A percentile compares a stretch with the other conserved stretches of the same genome.
These are phyloP conservation scores for Prunella strophiata DNA, from an alignment of 2,797 vertebrate species.

Conservation along the genomic window DNA sequence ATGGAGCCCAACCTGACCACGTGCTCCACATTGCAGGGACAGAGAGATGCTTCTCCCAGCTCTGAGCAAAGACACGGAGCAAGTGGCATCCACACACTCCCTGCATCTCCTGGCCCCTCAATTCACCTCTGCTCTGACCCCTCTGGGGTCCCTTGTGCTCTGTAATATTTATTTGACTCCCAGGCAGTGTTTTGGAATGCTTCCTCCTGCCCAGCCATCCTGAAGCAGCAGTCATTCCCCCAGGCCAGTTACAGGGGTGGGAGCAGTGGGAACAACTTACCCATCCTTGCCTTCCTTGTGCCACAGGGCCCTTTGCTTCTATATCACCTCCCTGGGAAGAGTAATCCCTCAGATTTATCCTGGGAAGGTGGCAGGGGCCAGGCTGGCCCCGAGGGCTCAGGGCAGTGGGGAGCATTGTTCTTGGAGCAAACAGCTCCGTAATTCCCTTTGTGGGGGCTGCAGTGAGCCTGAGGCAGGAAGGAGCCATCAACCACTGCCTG, in stretches of 20 bases:
- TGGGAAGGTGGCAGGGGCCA: neutral
- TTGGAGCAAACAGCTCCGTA: neutral
- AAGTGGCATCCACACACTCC: neutral
- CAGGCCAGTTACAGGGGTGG: accelerated
- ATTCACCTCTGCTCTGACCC: neutral
- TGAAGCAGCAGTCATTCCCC: accelerated
- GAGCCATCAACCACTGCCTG: neutral
- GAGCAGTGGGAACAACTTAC: neutral
- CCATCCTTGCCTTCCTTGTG: neutral
- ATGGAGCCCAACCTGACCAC: neutral
- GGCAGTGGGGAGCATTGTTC: neutral
- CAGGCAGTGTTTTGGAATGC: neutral
- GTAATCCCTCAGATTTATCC: neutral
- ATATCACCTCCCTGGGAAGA: neutral
- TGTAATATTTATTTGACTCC: neutral
- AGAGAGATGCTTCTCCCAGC: neutral
- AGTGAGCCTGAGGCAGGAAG: neutral
- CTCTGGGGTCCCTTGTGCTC: neutral
- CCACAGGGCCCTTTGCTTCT: neutral
- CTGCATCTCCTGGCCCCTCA: accelerated
- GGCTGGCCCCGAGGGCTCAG: neutral
- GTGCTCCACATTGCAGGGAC: neutral
- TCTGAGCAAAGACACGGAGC: accelerated
- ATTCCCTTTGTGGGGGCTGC: neutral
- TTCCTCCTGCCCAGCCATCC: neutral